Evolutionary conservation across 2,888 invertebrate genomes (phyloP), one percentile per base, ranked within the genome.

Genomic region (Caradrina kadenii): DNA sequence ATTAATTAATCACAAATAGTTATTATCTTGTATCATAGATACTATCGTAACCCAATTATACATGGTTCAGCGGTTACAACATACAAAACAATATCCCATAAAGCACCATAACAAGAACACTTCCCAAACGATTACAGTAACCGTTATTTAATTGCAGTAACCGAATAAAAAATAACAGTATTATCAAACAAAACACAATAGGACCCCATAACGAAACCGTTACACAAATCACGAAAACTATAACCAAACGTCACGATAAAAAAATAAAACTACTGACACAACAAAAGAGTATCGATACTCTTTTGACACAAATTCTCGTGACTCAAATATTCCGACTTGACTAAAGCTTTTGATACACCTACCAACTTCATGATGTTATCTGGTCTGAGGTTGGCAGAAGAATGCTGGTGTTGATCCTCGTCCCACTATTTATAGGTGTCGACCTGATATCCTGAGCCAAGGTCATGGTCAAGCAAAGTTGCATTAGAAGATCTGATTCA

Each of bases 351-450:
- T 42, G 13, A 54, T 45, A 63, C 63, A 93, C 94, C 88, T 91
- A 95, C 95, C 95, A 92, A 89, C 93, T 94, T 90, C 95, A 95
- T 95, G 93, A 88, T 94, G 93, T 76, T 89, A 85, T 81, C 87
- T 83, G 84, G 83, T 85, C 88, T 82, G 87, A 80, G 85, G 88
- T 88, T 88, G 87, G 85, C 87, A 82, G 83, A 84, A 84, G 93
- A 94, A 92, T 95, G 94, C 86, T 89, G 87, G 81, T 84, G 76
- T 81, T 68, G 65, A 78, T 79, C 73, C 81, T 83, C 70, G 67
- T 82, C 73, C 79, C 82, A 76, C 88, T 89, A 93, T 95, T 90
- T 95, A 95, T 95, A 95, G 88, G 84, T 85, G 85, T 69, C 54
- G 81, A 83, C 75, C 79, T 79, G 81, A 73, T 81, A 82, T 73